Conservation (phyloP, 2,113 vertebrate genomes). For the Alethe castanea region DNA sequence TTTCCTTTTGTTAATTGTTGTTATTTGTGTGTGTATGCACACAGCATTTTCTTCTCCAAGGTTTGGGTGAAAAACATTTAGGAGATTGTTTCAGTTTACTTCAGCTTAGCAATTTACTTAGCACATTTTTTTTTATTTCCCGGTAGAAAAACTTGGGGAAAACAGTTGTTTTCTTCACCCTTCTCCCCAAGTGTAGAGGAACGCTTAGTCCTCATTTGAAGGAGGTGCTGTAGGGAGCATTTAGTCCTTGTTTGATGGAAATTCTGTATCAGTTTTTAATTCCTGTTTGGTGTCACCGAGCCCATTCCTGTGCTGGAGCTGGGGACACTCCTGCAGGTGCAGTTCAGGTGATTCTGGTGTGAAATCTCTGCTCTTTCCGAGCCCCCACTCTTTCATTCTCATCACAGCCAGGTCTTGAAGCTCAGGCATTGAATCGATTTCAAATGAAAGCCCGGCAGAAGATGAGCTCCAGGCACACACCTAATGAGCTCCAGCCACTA, state of each 20-base stretch:
- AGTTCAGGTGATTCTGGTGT: background rate
- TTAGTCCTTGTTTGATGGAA: background rate
- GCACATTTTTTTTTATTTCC: background rate
- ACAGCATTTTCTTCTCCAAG: background rate
- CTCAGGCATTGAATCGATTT: background rate
- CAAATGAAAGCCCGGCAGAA: background rate
- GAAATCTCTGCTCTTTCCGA: background rate
- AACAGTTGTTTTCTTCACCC: background rate
- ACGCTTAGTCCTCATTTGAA: background rate
- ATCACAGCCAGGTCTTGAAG: background rate
- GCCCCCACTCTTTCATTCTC: background rate
- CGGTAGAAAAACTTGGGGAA: background rate
- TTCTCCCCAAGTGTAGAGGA: background rate
- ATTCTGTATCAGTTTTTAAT: background rate
- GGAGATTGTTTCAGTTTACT: background rate
- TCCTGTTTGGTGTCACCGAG: fast-evolving
- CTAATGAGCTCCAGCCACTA: constrained; percentile 7
- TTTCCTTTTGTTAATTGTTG: background rate
- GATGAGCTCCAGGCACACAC: constrained; percentile 16
- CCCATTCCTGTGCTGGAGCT: background rate
- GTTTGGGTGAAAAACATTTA: background rate
- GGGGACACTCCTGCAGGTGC: background rate
- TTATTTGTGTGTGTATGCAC: background rate
- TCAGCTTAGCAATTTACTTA: background rate
- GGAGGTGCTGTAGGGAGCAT: background rate